Conservation (phyloP, 1,140 invertebrate species). For the Delia radicum region DNA sequence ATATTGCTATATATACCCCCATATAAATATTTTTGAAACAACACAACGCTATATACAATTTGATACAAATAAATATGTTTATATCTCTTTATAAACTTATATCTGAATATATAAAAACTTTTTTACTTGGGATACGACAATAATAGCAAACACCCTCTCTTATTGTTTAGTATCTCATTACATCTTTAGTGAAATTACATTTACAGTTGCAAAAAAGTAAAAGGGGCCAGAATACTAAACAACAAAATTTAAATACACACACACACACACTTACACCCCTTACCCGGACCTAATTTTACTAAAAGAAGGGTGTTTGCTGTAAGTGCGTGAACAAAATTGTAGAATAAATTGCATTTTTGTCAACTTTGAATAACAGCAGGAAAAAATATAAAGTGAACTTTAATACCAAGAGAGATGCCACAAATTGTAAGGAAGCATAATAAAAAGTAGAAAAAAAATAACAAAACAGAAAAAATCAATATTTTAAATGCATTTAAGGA, state of each 20-base stretch:
- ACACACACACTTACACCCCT: not conserved
- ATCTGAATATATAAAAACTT: no score
- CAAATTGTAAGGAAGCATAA: not conserved
- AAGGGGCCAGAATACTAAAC: not conserved
- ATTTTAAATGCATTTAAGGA: no score
- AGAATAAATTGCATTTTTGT: constrained; percentile 20
- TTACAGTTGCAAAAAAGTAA: not conserved
- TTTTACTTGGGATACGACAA: no score
- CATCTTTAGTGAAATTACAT: not conserved
- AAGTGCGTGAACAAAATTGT: constrained; percentile 18
- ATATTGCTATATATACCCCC: no score
- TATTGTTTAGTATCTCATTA: constrained; percentile 17
- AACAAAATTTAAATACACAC: not conserved
- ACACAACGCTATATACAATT: no score
- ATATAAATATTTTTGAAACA: no score
- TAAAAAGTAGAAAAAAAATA: not conserved
- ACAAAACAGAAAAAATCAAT: not conserved
- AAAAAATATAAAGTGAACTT: no score
- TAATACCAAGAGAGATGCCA: not conserved
- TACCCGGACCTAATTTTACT: not conserved
- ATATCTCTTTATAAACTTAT: no score
- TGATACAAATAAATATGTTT: no score
- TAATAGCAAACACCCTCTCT: not conserved
- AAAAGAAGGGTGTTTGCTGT: not conserved
- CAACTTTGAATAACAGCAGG: no score